Base-by-base conservation (phyloP, 2,888 invertebrate genomes). In the Odontocolon sp. region DNA sequence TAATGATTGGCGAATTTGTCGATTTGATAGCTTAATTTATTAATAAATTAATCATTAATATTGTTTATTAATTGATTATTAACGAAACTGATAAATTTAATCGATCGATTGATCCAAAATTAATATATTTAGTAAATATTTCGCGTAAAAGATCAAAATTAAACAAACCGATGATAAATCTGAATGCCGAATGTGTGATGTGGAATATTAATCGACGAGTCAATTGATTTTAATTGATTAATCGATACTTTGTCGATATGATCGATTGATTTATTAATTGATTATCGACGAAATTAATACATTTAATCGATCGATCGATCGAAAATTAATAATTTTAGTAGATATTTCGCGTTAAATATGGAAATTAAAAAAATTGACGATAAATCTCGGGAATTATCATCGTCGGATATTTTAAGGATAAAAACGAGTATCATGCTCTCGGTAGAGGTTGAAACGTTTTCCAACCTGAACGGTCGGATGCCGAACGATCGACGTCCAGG, bases 401-500 rank as follows among this genome's bases (percentile, higher is more conserved):
- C n/a, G n/a, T n/a, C n/a, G n/a, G n/a, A n/a, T n/a, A n/a, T n/a
- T 11, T 11, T 3, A n/a, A 42, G 21, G n/a, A 21, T 45, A 45
- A n/a, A 9, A 38, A 38, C 38, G 11, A n/a, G 9, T 40, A 28
- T 5, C 59, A 42, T 59, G 40, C 59, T 59, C 18, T 14, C n/a
- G 23, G 16, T 1, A 9, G 2, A n/a, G 18, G 6, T 33, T 33
- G 6, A 9, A n/a, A n/a, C 26, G 23, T 26, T 1, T 47, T 50
- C 89, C 83, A 89, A 90, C 90, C 90, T 90, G 90, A 90, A 87
- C 89, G 90, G 85, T 89, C 90, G 86, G 90, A 90, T 63, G 88
- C 88, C 70, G 90, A 89, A 42, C 94, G 95, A 87, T 96, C 96
- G 90, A 95, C 95, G 91, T 96, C 96, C 87, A 96, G 92, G 83